Base-by-base conservation (phyloP, 2,888 invertebrate genomes). In the Andrena dorsata region DNA sequence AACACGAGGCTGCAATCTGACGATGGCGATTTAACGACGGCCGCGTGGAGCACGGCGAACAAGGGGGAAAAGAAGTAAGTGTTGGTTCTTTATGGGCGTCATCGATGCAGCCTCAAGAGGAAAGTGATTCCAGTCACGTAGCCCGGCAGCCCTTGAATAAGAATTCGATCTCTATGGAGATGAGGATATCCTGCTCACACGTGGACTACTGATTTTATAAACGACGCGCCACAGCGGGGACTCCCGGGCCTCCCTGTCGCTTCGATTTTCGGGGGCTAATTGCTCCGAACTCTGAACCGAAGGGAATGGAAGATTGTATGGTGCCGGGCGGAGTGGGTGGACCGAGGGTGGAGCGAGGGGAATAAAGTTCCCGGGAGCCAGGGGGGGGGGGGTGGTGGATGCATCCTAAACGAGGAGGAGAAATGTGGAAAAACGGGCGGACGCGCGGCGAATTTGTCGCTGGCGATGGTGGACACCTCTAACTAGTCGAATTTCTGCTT, bases 101-200 rank as follows among this genome's bases (percentile, higher is more conserved):
- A 77, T 77, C 63, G 82, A 74, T 61, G 82, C 74, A 74, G 49
- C 65, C 65, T 49, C 65, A 35, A 26, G 65, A 5, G 13, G 70
- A 82, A 83, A 77, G 69, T 72, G 81, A 85, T 85, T 85, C 85
- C 41, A 41, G 72, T 85, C 85, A 83, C 80, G 85, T 80, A 85
- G 35, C 53, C 63, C 2, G 65, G 80, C 61, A 74, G 64, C 75
- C 64, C 72, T 78, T 82, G 82, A 83, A 85, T 83, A 83, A 85
- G 78, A 80, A 72, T 86, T 86, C 85, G 85, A 86, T 86, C 80
- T 85, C 77, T 80, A 86, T 85, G 85, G 82, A 85, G 85, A 85
- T 86, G 82, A 82, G 85, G 32, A 32, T 60, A 75, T 70, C 66
- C 74, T n/a, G 75, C 28, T 60, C 82, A 71, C 68, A 68, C 32